Percentiles rank a stretch among this genome's conserved stretches.
These are phyloP conservation scores for Microtus montanus DNA, from an alignment of 2,113 vertebrate species.

Conservation along the genomic window DNA sequence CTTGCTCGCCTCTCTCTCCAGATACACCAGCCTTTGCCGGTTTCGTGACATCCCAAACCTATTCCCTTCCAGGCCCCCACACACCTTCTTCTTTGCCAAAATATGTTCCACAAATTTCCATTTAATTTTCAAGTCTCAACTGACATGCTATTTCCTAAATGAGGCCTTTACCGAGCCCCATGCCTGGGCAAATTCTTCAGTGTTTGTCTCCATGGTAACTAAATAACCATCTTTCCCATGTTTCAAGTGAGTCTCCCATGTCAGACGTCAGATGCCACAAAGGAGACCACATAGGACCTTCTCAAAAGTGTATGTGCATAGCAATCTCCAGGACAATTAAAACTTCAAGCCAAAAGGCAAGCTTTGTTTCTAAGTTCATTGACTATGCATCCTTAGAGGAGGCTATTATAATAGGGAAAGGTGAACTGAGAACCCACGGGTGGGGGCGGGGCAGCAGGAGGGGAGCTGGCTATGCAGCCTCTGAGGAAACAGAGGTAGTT, in stretches of 20 bases:
- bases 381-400: neutral
- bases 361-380: neutral
- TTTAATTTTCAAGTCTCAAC: slow-evolving; percentile 21
- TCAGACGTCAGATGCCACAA: neutral
- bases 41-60: neutral
- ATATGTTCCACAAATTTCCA: slow-evolving; percentile 54
- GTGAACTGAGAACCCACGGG: neutral
- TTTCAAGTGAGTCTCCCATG: slow-evolving; percentile 6
- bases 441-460: neutral
- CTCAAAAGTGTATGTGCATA: neutral
- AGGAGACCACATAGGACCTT: neutral
- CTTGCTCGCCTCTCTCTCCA: neutral
- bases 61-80: neutral
- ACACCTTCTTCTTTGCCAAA: slow-evolving; percentile 33
- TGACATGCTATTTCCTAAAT: slow-evolving; percentile 26
- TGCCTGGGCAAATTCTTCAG: neutral
- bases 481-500: neutral
- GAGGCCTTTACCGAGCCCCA: neutral
- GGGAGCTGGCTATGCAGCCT: neutral
- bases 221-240: neutral
- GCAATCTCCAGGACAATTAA: neutral
- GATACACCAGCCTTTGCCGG: neutral
- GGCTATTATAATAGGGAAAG: neutral
- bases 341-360: neutral
- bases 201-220: slow-evolving; percentile 40